Conservation (phyloP, 2,797 vertebrate genomes). For the Sebastiscus albofasciatus region DNA sequence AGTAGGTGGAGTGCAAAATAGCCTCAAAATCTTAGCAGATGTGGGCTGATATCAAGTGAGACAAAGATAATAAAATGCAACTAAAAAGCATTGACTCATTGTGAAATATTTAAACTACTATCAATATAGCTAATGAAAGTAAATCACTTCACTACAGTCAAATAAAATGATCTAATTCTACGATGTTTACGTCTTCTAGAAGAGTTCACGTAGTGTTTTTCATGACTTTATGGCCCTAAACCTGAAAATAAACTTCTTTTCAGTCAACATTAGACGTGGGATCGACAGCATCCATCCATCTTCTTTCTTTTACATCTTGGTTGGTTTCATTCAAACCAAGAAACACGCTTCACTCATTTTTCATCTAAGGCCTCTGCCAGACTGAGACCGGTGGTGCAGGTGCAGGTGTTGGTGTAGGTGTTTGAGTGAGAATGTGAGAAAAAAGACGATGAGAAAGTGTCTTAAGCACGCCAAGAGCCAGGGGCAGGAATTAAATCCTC, state of each 20-base stretch:
- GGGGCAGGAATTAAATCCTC: constrained; percentile 75
- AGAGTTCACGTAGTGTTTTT: not conserved
- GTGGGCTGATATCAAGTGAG: constrained; percentile 8
- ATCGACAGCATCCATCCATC: constrained; percentile 2
- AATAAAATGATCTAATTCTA: not conserved
- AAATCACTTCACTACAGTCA: not conserved
- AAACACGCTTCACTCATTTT: constrained; percentile 26
- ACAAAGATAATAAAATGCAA: not conserved
- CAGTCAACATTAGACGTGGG: not conserved
- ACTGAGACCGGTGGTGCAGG: constrained; percentile 17
- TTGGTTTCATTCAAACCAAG: constrained; percentile 24
- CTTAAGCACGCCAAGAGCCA: constrained; percentile 64
- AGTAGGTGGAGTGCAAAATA: constrained; percentile 4
- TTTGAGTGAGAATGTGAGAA: constrained; percentile 22
- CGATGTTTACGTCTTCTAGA: not conserved
- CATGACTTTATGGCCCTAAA: not conserved
- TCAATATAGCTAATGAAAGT: not conserved
- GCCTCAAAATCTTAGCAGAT: constrained; percentile 4
- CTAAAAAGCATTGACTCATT: not conserved
- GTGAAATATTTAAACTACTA: not conserved
- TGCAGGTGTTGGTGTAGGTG: constrained; percentile 42
- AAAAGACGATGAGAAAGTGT: constrained; percentile 29
- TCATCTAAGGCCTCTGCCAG: constrained; percentile 40
- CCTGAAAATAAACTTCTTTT: not conserved
- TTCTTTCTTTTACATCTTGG: constrained; percentile 14